Evolutionary conservation across 2,113 vertebrate species (phyloP), one percentile per base, ranked within the genome.

Genomic region (Erythrocercus mccallii): DNA sequence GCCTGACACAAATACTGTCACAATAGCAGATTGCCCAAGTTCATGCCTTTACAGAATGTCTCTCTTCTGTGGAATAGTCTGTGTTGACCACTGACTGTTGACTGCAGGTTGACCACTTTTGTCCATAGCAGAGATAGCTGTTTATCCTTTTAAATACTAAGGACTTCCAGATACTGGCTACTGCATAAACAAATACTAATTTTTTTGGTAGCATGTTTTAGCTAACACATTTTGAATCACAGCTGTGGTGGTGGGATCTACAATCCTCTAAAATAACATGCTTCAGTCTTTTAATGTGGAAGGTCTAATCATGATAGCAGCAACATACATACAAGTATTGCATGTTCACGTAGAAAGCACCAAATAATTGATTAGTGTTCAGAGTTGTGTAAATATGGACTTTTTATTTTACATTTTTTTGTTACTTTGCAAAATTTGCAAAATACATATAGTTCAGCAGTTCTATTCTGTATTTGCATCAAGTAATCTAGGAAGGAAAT

Each of bases 11-110:
- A 22, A 14, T 84, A 30, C 0, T 73, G 17, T 45, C 44, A 56
- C 35, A 35, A 10, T 20, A 76, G 37, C 19, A 76, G 22, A 9
- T 38, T 72, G 48, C 54, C 17, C 0, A 0, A 20, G 19, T 51
- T 28, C 6, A 0, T 53, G 16, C 38, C 28, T 80, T 82, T 44
- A 37, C 17, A 88, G 64, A 71, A 56, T 72, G 40, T 62, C n/a
- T 56, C 7, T 77, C 5, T 24, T 82, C 30, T 30, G 9, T 65
- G 30, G 16, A 56, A 51, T 42, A 35, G 3, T n/a, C 57, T 38
- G 5, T 66, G 7, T 70, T 78, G 54, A 19, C 27, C 15, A 38
- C 45, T 69, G 64, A 20, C 33, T 86, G 3, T 60, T 77, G 33
- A 28, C 54, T 77, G 28, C 73, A 6, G 0, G 3, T 44, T 84